Conservation (phyloP, 2,113 vertebrate genomes). For the Etia nguti region DNA sequence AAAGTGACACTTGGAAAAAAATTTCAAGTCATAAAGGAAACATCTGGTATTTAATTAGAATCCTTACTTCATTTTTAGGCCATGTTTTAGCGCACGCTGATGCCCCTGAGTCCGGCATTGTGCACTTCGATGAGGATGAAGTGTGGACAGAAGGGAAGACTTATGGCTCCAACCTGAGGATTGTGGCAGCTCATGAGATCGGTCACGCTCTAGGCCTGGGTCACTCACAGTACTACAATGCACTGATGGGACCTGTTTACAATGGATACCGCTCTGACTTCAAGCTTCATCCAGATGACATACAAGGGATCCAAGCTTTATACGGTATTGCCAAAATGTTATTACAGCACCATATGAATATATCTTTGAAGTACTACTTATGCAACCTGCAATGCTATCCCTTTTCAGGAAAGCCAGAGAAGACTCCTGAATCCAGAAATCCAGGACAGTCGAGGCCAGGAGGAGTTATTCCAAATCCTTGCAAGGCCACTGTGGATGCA, state of each 20-base stretch:
- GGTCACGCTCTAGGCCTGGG: conserved; percentile 84
- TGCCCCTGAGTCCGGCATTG: conserved; percentile 76
- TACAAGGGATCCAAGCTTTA: conserved; percentile 80
- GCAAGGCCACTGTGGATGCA: conserved; percentile 74
- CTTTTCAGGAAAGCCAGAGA: conserved; percentile 64
- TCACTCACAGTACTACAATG: conserved; percentile 75
- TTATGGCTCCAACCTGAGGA: conserved; percentile 76
- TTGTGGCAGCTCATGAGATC: conserved; percentile 84
- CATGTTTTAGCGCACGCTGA: conserved; percentile 83
- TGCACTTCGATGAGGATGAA: conserved; percentile 83
- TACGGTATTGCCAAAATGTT: conserved; percentile 68
- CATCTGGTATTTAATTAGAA: background rate
- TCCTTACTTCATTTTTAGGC: conserved; percentile 49
- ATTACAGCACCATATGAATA: background rate
- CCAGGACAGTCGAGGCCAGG: background rate
- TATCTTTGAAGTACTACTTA: background rate
- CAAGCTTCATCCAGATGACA: conserved; percentile 78
- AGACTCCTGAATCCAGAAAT: conserved; percentile 2
- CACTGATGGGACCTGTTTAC: conserved; percentile 83
- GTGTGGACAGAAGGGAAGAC: conserved; percentile 79
- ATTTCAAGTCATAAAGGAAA: background rate
- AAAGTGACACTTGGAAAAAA: background rate
- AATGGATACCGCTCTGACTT: conserved; percentile 75
- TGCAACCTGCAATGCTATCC: background rate
- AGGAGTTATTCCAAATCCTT: conserved; percentile 66